These are phyloP conservation scores for Ctenopoma kingsleyae DNA, from an alignment of 2,797 vertebrate species.

Conservation along the genomic window DNA sequence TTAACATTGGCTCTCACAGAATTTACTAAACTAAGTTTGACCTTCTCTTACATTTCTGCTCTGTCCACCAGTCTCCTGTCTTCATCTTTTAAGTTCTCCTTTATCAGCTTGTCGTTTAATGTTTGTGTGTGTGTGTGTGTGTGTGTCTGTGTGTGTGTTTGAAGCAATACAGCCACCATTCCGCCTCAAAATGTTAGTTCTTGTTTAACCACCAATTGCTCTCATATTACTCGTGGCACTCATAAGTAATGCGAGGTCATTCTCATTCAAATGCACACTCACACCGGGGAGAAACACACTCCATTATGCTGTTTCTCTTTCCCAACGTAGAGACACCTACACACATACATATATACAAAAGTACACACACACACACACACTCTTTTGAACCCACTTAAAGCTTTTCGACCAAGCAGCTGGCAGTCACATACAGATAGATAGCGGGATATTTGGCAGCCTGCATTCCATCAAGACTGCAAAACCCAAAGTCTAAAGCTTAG, in stretches of 20 bases:
- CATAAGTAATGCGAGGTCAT: slow-evolving; percentile 83
- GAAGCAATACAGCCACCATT: slow-evolving; percentile 63
- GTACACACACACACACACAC: slow-evolving; percentile 24
- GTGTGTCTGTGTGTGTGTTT: slow-evolving; percentile 38
- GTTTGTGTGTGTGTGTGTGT: slow-evolving; percentile 23
- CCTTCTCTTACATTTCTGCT: slow-evolving; percentile 51
- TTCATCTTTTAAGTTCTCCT: slow-evolving; percentile 51
- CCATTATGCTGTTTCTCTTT: slow-evolving; percentile 68
- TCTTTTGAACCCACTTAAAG: slow-evolving; percentile 31
- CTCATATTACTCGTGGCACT: slow-evolving; percentile 81
- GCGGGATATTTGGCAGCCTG: slow-evolving; percentile 42
- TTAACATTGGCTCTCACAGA: slow-evolving; percentile 59
- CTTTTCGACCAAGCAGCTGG: slow-evolving; percentile 40
- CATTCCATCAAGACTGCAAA: slow-evolving; percentile 33
- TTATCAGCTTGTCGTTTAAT: slow-evolving; percentile 29
- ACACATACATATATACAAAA: slow-evolving; percentile 34
- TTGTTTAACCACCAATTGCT: slow-evolving; percentile 69
- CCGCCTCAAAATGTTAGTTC: slow-evolving; percentile 70
- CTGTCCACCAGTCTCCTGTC: slow-evolving; percentile 38
- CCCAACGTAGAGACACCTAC: slow-evolving; percentile 74
- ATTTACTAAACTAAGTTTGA: slow-evolving; percentile 67
- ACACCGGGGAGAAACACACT: slow-evolving; percentile 75
- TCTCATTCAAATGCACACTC: slow-evolving; percentile 82
- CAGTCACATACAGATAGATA: slow-evolving; percentile 51
- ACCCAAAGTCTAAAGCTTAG: slow-evolving; percentile 17